Evolutionary conservation across 1,140 invertebrate genomes (phyloP).

Genomic region (Hylyphantes graminicola): DNA sequence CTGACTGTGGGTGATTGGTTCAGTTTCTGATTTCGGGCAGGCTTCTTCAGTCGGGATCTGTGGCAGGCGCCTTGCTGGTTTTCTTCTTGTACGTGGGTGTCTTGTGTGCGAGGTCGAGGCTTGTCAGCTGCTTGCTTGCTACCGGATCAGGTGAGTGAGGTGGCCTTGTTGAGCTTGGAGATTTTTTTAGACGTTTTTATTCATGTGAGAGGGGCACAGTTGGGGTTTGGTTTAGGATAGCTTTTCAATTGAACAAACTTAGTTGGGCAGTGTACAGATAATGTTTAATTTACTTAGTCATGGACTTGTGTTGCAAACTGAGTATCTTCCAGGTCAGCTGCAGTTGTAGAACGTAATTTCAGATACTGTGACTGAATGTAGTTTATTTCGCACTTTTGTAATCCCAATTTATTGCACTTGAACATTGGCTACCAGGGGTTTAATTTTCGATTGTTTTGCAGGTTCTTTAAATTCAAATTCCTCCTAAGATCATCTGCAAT

Average conservation of each 20-base stretch:
- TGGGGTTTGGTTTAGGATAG: not conserved
- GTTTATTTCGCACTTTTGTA: too few species aligned
- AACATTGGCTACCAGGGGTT: too few species aligned
- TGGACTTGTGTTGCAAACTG: too few species aligned
- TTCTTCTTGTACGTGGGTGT: constrained; percentile 25
- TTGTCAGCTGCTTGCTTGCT: constrained; percentile 16
- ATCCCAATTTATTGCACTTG: too few species aligned
- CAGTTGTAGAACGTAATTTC: too few species aligned
- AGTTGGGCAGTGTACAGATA: not conserved
- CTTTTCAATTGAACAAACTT: not conserved
- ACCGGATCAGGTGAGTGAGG: constrained; percentile 10
- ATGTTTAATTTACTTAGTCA: not conserved
- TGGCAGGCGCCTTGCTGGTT: constrained; percentile 9
- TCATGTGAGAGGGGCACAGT: not conserved
- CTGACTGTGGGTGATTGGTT: constrained; percentile 16
- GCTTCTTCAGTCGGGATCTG: constrained; percentile 26
- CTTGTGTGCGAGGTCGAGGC: constrained; percentile 14
- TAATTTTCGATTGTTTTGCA: too few species aligned
- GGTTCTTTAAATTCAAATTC: too few species aligned
- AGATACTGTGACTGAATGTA: too few species aligned
- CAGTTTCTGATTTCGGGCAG: constrained; percentile 36
- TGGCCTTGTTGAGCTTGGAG: not conserved
- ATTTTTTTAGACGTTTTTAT: not conserved
- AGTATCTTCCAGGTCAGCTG: too few species aligned
- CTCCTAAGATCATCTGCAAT: too few species aligned